Evolutionary conservation across 2,888 invertebrate genomes (phyloP).

Genomic region (Campoplex capitator): DNA sequence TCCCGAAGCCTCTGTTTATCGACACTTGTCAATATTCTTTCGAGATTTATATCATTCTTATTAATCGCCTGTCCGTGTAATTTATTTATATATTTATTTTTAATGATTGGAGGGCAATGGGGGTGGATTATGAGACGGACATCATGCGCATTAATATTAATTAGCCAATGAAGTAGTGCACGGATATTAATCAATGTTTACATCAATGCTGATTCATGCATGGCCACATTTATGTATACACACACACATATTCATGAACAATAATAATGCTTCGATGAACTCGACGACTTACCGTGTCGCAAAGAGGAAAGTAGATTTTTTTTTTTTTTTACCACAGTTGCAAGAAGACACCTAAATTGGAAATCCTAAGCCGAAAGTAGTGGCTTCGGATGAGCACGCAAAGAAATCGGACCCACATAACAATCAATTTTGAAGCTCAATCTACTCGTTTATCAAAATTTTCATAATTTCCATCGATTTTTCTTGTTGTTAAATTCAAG

Average conservation of each 20-base stretch:
- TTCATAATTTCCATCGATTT: neutral
- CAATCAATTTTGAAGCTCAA: neutral
- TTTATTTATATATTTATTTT: conserved; percentile 26
- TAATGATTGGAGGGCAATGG: conserved; percentile 58
- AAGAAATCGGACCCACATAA: neutral
- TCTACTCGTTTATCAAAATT: neutral
- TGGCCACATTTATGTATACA: conserved; percentile 69
- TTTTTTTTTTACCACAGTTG: conserved; percentile 45
- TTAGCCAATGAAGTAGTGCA: conserved; percentile 81
- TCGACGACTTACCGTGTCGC: conserved; percentile 70
- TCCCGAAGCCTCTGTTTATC: conserved; percentile 5
- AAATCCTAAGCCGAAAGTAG: conserved; percentile 4
- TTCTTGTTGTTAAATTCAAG: neutral
- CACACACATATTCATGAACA: conserved; percentile 19
- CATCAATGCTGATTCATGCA: conserved; percentile 75
- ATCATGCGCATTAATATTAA: conserved; percentile 83
- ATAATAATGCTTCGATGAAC: conserved; percentile 9
- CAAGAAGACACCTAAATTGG: conserved; percentile 58
- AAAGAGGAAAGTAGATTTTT: conserved; percentile 57
- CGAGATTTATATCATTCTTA: conserved; percentile 38
- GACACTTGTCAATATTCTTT: conserved; percentile 39
- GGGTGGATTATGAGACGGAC: conserved; percentile 65
- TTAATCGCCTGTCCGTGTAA: conserved; percentile 56
- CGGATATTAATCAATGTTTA: conserved; percentile 79
- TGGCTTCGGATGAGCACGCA: neutral